A percentile compares a stretch with the other conserved stretches of the same genome.
Evolutionary conservation across 1,140 invertebrate species (phyloP).

Genomic region (Zaprionus inermis): DNA sequence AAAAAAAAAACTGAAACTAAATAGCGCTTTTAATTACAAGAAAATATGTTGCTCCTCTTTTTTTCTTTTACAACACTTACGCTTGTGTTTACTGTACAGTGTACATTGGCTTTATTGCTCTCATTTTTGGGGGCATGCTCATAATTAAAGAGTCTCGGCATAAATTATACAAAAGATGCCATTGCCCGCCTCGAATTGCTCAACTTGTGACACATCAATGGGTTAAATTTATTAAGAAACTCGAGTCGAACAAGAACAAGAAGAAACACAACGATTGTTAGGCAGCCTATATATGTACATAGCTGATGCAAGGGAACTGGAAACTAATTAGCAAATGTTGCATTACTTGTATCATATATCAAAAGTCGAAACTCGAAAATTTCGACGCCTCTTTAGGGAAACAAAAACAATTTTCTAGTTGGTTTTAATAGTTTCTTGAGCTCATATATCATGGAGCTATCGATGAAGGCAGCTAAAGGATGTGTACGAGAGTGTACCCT

Average conservation of each 20-base stretch:
- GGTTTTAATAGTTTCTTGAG: constrained; percentile 1
- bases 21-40: background rate
- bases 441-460: background rate
- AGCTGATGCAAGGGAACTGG: background rate
- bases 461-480: background rate
- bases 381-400: background rate
- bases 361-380: background rate
- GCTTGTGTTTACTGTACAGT: constrained; percentile 3
- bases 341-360: background rate
- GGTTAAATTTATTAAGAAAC: constrained; percentile 48
- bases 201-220: constrained; percentile 3
- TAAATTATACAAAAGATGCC: constrained; percentile 10
- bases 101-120: background rate
- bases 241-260: background rate
- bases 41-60: background rate
- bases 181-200: constrained; percentile 11
- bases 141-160: constrained; percentile 41
- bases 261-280: background rate
- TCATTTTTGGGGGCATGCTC: constrained; percentile 20
- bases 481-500: background rate
- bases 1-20: too few species aligned
- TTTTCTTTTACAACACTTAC: background rate
- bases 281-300: background rate
- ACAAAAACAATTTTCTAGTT: background rate
- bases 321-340: constrained; percentile 19